Conservation (phyloP, 2,888 invertebrate species). For the Drosophila aldrichi region DNA sequence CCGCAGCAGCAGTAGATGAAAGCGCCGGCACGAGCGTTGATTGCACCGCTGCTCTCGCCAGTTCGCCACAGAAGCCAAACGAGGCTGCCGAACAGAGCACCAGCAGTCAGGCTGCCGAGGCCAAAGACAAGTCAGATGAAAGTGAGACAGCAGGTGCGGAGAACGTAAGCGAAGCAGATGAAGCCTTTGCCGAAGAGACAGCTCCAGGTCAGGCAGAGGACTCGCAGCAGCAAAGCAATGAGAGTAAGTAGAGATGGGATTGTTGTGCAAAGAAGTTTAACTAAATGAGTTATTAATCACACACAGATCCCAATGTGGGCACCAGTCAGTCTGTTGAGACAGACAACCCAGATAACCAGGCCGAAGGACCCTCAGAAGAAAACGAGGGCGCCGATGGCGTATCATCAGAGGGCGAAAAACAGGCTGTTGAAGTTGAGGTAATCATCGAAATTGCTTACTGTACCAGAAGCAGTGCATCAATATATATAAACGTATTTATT, state of each 20-base stretch:
- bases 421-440: conserved; percentile 85
- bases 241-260: conserved; percentile 64
- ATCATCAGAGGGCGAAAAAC: conserved; percentile 89
- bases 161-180: conserved; percentile 80
- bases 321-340: conserved; percentile 86
- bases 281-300: neutral
- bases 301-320: conserved; percentile 83
- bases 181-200: conserved; percentile 85
- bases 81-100: conserved; percentile 57
- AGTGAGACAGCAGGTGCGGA: conserved; percentile 84
- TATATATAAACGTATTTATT: neutral
- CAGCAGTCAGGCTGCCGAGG: conserved; percentile 47
- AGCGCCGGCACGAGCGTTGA: conserved; percentile 55
- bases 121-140: conserved; percentile 54
- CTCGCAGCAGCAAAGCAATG: conserved; percentile 75
- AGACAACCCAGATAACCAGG: conserved; percentile 82
- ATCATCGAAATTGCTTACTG: neutral
- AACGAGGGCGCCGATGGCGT: conserved; percentile 86
- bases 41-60: conserved; percentile 45
- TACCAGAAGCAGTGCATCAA: neutral
- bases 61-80: conserved; percentile 56
- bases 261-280: neutral
- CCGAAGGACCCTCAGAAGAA: conserved; percentile 81
- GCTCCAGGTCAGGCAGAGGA: conserved; percentile 69
- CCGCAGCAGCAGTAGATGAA: conserved; percentile 48